Conservation (phyloP, 2,888 invertebrate genomes). For the Agelastica alni region DNA sequence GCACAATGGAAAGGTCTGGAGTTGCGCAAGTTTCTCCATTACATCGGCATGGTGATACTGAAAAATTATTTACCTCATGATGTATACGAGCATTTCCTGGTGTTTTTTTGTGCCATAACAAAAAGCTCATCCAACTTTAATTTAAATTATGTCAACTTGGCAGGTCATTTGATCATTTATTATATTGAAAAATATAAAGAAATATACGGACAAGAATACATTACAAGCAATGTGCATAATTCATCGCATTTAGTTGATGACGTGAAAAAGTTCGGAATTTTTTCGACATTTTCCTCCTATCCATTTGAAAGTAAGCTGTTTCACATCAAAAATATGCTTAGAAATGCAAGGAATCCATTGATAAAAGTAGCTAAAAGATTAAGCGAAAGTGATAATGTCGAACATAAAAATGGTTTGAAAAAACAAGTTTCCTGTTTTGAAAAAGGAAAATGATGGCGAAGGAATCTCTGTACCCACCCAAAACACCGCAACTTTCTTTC, state of each 20-base stretch:
- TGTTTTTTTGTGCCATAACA: conserved; percentile 22
- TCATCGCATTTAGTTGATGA: conserved; percentile 41
- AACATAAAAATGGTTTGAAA: not conserved
- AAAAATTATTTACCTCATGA: conserved; percentile 18
- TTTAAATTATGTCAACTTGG: conserved; percentile 6
- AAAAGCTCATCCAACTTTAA: conserved; percentile 20
- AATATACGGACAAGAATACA: conserved; percentile 23
- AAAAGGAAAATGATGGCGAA: too few species aligned
- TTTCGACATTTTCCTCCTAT: conserved; percentile 40
- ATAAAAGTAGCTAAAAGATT: conserved; percentile 3
- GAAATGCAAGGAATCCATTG: not conserved
- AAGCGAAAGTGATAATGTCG: not conserved
- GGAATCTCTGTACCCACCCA: too few species aligned
- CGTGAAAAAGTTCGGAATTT: conserved; percentile 40
- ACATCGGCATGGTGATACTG: conserved; percentile 20
- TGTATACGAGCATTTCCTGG: conserved; percentile 21
- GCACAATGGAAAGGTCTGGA: conserved; percentile 21
- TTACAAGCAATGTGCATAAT: conserved; percentile 26
- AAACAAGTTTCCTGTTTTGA: too few species aligned
- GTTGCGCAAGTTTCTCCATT: conserved; percentile 21
- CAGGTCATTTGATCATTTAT: not conserved
- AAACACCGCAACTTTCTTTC: too few species aligned
- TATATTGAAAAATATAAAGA: conserved; percentile 15
- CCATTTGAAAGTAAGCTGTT: conserved; percentile 12
- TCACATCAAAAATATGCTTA: not conserved